phyloP scores from a whole-genome alignment of 2,888 invertebrate genomes.

The Amiota communis region DNA sequence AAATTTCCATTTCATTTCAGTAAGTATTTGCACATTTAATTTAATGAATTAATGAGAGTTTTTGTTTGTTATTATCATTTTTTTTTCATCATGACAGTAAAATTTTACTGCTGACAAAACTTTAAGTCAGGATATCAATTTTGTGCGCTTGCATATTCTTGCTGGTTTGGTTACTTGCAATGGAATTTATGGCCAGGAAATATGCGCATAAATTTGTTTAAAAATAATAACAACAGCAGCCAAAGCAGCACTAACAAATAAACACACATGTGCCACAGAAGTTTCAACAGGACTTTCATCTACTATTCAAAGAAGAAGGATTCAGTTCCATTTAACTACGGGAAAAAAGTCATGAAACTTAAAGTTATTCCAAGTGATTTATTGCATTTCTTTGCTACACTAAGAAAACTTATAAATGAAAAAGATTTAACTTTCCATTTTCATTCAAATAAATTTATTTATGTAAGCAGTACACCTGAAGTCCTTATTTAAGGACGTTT shows the following conservation, averaged over 20 bases:
- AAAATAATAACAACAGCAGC: neutral
- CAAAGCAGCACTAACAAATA: neutral
- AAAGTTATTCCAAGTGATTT: slow-evolving; percentile 16
- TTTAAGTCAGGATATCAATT: neutral
- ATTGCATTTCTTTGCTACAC: neutral
- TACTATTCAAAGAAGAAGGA: neutral
- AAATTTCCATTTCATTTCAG: slow-evolving; percentile 70
- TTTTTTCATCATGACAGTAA: neutral
- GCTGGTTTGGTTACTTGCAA: slow-evolving; percentile 45
- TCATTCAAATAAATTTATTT: slow-evolving; percentile 2
- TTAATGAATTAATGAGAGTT: slow-evolving; percentile 57
- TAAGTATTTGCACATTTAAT: slow-evolving; percentile 63
- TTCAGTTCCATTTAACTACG: neutral
- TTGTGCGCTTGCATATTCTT: slow-evolving; percentile 48
- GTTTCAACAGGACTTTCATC: neutral
- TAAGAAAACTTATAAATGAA: neutral
- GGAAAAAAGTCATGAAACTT: neutral
- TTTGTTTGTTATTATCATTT: slow-evolving; percentile 14
- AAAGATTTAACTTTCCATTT: neutral
- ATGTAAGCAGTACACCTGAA: slow-evolving; percentile 14
- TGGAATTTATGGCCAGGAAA: slow-evolving; percentile 7
- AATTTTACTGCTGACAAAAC: neutral
- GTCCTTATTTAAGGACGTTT: neutral
- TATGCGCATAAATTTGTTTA: slow-evolving; percentile 21
- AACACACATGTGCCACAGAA: slow-evolving; percentile 12